Percentiles rank a stretch among this genome's conserved stretches.
These are phyloP conservation scores for Cryptotis parvus DNA, from an alignment of 2,113 vertebrate genomes.

Conservation along the genomic window DNA sequence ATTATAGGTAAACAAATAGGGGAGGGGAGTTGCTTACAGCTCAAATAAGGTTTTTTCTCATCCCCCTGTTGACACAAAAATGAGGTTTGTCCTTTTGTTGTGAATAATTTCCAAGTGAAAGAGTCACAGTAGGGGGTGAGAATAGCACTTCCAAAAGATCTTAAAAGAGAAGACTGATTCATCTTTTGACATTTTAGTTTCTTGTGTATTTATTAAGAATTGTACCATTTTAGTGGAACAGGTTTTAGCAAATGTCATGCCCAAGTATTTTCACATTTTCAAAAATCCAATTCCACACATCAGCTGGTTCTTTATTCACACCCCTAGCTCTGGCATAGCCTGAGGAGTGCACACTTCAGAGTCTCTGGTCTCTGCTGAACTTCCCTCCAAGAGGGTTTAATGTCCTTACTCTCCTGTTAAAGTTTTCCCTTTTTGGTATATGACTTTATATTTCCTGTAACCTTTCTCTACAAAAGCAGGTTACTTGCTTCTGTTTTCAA, in stretches of 20 bases:
- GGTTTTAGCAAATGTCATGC: conserved; percentile 75
- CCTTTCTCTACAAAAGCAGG: conserved; percentile 54
- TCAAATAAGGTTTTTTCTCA: conserved; percentile 63
- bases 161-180: conserved; percentile 67
- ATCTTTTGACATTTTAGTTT: conserved; percentile 74
- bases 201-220: conserved; percentile 79
- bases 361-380: background rate
- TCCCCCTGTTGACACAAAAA: conserved; percentile 47
- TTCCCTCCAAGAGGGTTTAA: background rate
- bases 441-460: background rate
- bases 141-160: conserved; percentile 44
- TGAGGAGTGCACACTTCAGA: background rate
- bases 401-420: background rate
- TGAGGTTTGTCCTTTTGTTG: conserved; percentile 67
- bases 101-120: conserved; percentile 72
- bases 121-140: conserved; percentile 49
- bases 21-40: conserved; percentile 25
- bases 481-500: conserved; percentile 58
- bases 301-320: conserved; percentile 55
- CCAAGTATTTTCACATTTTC: conserved; percentile 71
- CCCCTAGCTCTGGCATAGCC: background rate
- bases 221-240: conserved; percentile 72
- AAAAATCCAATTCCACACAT: conserved; percentile 62
- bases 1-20: conserved; percentile 57
- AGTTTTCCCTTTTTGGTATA: conserved; percentile 18